Percentiles rank a stretch among this genome's conserved stretches.
Conservation (phyloP, 53 echinoderm and acorn worm species). For the Apostichopus leukothele region DNA sequence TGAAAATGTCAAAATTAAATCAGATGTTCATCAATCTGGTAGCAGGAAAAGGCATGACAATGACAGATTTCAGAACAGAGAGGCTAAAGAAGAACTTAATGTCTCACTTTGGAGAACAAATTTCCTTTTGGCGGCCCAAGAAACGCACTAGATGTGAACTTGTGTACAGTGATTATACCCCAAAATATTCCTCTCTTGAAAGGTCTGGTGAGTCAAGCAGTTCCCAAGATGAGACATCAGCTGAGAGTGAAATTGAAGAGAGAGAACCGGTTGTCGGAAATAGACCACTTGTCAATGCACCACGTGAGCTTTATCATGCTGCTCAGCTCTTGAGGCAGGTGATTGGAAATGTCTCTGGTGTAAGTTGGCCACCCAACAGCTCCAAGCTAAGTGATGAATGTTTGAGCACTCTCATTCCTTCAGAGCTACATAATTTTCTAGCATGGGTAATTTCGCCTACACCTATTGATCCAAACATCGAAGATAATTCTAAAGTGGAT, state of each 20-base stretch:
- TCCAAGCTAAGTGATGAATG: conserved; percentile 42
- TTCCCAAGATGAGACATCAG: not conserved
- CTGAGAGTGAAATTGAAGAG: too few relatives aligned
- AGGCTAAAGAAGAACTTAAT: too few relatives aligned
- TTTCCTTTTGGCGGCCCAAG: not conserved
- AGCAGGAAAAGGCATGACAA: not conserved
- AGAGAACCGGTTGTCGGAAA: too few relatives aligned
- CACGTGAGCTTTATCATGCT: not conserved
- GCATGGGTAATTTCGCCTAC: conserved; percentile 55
- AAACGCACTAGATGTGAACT: conserved; percentile 2
- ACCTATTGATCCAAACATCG: conserved; percentile 44
- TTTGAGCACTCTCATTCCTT: conserved; percentile 21
- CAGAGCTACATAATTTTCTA: conserved; percentile 57
- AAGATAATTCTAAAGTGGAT: conserved; percentile 1
- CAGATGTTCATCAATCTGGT: not conserved
- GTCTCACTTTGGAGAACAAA: too few relatives aligned
- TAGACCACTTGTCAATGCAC: not conserved
- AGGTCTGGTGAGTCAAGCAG: not conserved
- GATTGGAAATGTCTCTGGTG: not conserved
- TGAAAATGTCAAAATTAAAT: conserved; percentile 2
- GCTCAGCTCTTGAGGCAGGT: not conserved
- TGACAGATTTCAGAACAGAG: too few relatives aligned
- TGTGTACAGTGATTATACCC: conserved; percentile 13
- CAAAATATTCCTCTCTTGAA: not conserved
- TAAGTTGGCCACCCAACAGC: conserved; percentile 49